Base-by-base conservation (phyloP, 2,113 vertebrate genomes). In the Nyctereutes procyonoides region DNA sequence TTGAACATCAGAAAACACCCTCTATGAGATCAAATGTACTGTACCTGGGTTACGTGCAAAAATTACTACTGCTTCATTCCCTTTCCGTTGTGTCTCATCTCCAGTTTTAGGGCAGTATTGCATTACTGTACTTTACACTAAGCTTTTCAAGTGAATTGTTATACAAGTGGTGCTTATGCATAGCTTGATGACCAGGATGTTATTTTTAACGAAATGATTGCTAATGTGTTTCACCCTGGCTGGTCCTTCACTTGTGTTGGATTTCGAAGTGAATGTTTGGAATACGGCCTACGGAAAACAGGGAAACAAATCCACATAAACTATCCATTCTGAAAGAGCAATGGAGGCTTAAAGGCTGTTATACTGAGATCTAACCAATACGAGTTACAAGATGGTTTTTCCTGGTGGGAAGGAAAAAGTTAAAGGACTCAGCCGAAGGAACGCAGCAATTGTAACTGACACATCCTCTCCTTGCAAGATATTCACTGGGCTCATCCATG, bases 31-130 rank as follows among this genome's bases (percentile, higher is more conserved):
- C 98, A 99, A 99, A 99, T 99, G 99, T 99, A 99, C 99, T 99
- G 99, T 99, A 99, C 99, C 98, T 99, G 99, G 99, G 99, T 99
- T 99, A 99, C 99, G 99, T 99, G 99, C 98, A 99, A 98, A 98
- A 98, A 97, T 98, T 97, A 97, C 98, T 98, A 98, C 98, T 98
- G 97, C 97, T 98, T 98, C 97, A 93, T 95, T 98, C 96, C 98
- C 98, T 98, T 98, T 96, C 97, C 97, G 95, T 98, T 98, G 95
- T 97, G 96, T 92, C 87, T 98, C 92, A 98, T 92, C 95, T 98
- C 96, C 98, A 98, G 97, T 96, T 97, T 97, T 98, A 97, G 98
- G 98, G 98, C 98, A 98, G 97, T 97, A 97, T 98, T 98, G 98
- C 98, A 98, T 98, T 98, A 93, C 97, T 97, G 96, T 99, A 98